Conservation (phyloP, 2,113 vertebrate species). For the Pluvialis apricaria region DNA sequence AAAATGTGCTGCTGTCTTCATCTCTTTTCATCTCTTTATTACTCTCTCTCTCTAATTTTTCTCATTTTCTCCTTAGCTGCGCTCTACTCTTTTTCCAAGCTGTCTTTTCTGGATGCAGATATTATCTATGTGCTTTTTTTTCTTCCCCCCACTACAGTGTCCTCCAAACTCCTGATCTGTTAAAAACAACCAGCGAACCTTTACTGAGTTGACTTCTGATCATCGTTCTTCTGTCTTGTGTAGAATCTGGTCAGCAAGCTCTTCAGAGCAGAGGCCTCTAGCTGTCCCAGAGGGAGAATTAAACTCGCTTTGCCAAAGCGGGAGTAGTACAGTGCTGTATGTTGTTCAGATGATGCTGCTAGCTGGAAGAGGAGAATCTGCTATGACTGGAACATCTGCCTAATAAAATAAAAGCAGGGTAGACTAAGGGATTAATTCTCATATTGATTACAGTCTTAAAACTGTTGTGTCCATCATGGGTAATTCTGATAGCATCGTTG, state of each 20-base stretch:
- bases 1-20: neutral
- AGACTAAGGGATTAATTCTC: neutral
- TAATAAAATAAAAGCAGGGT: neutral
- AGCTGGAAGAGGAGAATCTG: neutral
- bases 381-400: neutral
- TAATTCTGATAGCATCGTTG: neutral
- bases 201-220: neutral
- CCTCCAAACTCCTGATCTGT: neutral
- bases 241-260: neutral
- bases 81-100: neutral
- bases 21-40: neutral
- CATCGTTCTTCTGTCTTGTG: neutral
- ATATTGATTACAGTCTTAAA: neutral
- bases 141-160: rapidly evolving
- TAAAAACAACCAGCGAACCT: neutral
- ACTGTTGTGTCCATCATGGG: neutral
- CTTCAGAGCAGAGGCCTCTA: neutral
- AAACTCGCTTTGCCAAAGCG: neutral
- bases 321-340: neutral
- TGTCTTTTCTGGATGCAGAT: neutral
- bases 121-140: neutral
- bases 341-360: neutral
- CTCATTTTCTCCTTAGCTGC: neutral
- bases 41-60: neutral
- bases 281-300: neutral